Conservation (phyloP, 2,888 invertebrate genomes). For the Xanthia icteritia region DNA sequence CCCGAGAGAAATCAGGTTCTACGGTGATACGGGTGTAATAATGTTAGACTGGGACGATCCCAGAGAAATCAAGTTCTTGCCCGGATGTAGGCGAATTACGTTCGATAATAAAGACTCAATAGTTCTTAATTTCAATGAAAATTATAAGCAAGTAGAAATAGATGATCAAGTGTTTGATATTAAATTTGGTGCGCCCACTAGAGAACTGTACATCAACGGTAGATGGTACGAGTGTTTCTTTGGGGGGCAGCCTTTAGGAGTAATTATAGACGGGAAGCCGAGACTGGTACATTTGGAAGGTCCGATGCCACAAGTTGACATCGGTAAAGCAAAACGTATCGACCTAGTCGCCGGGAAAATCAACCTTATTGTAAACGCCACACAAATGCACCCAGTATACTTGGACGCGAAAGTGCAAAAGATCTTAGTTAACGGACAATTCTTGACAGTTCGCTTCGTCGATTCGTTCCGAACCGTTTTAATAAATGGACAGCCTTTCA, state of each 20-base stretch:
- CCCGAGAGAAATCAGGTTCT: constrained; percentile 95
- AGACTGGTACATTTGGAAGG: constrained; percentile 96
- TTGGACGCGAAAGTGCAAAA: constrained; percentile 96
- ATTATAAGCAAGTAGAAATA: constrained; percentile 93
- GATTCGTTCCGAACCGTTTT: constrained; percentile 94
- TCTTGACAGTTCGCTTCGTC: constrained; percentile 94
- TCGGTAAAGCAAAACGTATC: constrained; percentile 93
- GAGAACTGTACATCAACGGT: constrained; percentile 97
- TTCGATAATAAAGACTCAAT: constrained; percentile 94
- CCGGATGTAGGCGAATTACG: constrained; percentile 93
- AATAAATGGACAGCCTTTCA: constrained; percentile 94
- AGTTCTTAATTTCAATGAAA: constrained; percentile 92
- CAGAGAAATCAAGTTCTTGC: constrained; percentile 95
- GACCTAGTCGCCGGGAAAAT: constrained; percentile 96
- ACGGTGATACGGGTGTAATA: constrained; percentile 95
- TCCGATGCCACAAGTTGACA: constrained; percentile 97
- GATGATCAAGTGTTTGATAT: constrained; percentile 94
- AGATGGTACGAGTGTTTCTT: constrained; percentile 98
- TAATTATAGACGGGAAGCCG: constrained; percentile 94
- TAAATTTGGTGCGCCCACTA: constrained; percentile 97
- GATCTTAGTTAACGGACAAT: constrained; percentile 93
- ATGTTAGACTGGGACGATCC: constrained; percentile 97
- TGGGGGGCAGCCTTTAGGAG: constrained; percentile 95
- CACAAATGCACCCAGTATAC: constrained; percentile 94
- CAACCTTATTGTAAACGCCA: constrained; percentile 95